Conservation (phyloP, 2,113 vertebrate genomes). For the Tenrec ecaudatus region DNA sequence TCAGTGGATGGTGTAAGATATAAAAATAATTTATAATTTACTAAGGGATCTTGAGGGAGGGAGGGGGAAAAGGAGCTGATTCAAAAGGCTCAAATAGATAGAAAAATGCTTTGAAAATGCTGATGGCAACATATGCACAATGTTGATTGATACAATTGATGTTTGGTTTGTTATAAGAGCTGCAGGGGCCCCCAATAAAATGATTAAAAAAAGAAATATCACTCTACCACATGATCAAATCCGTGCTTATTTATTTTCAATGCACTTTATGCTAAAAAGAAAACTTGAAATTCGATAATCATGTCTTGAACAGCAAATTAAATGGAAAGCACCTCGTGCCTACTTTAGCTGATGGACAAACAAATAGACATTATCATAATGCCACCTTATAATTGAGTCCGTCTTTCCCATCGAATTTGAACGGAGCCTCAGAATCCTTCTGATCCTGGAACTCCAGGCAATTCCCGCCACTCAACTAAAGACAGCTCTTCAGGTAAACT, state of each 20-base stretch:
- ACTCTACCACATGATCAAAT: not conserved
- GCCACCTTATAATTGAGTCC: not conserved
- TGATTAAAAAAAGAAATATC: too few relatives aligned
- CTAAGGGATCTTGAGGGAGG: too few relatives aligned
- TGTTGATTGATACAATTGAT: too few relatives aligned
- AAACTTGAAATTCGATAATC: not conserved
- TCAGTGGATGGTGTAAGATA: too few relatives aligned
- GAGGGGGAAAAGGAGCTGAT: too few relatives aligned
- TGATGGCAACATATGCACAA: too few relatives aligned
- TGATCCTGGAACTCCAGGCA: not conserved
- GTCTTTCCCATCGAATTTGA: not conserved
- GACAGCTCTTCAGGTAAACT: not conserved
- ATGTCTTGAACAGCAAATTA: constrained; percentile 13
- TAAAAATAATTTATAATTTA: too few relatives aligned
- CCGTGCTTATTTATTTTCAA: constrained; percentile 25
- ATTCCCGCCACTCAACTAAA: not conserved
- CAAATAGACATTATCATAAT: not conserved
- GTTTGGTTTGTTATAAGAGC: too few relatives aligned
- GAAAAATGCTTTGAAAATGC: too few relatives aligned
- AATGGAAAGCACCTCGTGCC: not conserved
- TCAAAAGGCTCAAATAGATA: too few relatives aligned
- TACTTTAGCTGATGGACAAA: not conserved
- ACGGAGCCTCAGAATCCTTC: not conserved
- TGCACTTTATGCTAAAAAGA: not conserved
- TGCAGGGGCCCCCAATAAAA: too few relatives aligned